These are phyloP conservation scores for Metridium senile DNA, from an alignment of 92 coral and sea anemone species.

Conservation along the genomic window DNA sequence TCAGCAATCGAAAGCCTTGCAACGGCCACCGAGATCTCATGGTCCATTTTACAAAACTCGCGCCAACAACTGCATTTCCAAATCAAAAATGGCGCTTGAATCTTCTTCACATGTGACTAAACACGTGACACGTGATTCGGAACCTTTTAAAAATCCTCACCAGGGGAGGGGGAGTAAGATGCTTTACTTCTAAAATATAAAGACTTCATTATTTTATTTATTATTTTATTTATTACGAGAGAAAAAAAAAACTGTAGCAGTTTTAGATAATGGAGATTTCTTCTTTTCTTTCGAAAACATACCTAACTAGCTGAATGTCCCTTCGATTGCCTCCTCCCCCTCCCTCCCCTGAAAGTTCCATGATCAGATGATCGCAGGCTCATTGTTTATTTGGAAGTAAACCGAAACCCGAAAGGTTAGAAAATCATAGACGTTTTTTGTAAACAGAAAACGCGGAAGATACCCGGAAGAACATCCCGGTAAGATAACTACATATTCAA, in stretches of 20 bases:
- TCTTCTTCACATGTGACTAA: slow-evolving; percentile 4
- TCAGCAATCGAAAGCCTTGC: neutral
- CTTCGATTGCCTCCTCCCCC: neutral
- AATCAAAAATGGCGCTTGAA: slow-evolving; percentile 20
- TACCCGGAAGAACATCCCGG: slow-evolving; percentile 4
- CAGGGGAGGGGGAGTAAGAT: no score
- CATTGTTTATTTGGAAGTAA: neutral
- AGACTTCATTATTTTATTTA: no score
- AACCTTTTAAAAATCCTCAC: neutral
- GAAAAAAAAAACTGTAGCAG: no score
- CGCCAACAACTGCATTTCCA: neutral
- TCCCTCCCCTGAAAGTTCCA: slow-evolving; percentile 1
- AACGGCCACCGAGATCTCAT: neutral
- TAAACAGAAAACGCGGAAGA: neutral
- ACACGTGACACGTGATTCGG: neutral
- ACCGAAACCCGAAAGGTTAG: slow-evolving; percentile 9
- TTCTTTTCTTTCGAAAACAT: no score
- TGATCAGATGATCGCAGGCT: slow-evolving; percentile 29
- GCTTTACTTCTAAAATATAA: no score
- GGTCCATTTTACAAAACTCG: neutral
- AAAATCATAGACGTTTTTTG: neutral
- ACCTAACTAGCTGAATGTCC: no score
- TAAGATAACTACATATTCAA: neutral
- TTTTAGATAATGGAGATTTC: no score
- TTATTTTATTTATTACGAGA: no score